Conservation (phyloP, 2,113 vertebrate species). For the Anas platyrhynchos region DNA sequence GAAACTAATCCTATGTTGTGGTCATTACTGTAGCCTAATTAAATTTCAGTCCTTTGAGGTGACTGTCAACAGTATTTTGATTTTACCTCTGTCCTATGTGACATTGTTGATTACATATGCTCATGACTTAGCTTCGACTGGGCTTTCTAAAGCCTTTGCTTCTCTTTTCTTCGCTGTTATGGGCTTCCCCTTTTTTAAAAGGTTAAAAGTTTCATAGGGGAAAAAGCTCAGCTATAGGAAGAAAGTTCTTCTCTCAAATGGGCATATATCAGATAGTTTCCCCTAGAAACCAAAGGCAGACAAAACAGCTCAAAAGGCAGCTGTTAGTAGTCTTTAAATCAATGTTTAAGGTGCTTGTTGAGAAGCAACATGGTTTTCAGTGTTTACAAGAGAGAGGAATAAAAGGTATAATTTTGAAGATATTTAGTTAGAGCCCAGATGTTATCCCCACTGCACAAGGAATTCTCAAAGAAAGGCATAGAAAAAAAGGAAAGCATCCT, state of each 20-base stretch:
- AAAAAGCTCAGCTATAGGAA: not conserved
- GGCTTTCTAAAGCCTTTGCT: not conserved
- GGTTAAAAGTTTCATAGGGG: not conserved
- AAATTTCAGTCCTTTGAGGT: constrained; percentile 24
- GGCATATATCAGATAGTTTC: not conserved
- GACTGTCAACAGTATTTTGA: not conserved
- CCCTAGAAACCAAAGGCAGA: not conserved
- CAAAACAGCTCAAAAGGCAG: not conserved
- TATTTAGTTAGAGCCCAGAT: not conserved
- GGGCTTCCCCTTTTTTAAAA: not conserved
- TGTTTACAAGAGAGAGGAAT: not conserved
- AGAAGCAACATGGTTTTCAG: not conserved
- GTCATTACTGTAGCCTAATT: constrained; percentile 7
- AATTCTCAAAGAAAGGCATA: not conserved
- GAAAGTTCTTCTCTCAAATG: not conserved
- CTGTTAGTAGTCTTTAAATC: not conserved
- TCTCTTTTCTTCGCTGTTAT: not conserved
- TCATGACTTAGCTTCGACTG: not conserved
- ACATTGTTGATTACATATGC: not conserved
- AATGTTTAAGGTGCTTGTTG: not conserved
- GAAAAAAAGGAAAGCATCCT: not conserved
- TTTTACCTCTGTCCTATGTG: not conserved
- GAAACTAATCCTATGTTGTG: not conserved
- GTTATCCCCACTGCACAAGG: fast-evolving
- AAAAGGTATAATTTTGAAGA: not conserved